A percentile compares a stretch with the other conserved stretches of the same genome.
These are phyloP conservation scores for Indicator maculatus DNA, from an alignment of 2,113 vertebrate species.

Conservation along the genomic window DNA sequence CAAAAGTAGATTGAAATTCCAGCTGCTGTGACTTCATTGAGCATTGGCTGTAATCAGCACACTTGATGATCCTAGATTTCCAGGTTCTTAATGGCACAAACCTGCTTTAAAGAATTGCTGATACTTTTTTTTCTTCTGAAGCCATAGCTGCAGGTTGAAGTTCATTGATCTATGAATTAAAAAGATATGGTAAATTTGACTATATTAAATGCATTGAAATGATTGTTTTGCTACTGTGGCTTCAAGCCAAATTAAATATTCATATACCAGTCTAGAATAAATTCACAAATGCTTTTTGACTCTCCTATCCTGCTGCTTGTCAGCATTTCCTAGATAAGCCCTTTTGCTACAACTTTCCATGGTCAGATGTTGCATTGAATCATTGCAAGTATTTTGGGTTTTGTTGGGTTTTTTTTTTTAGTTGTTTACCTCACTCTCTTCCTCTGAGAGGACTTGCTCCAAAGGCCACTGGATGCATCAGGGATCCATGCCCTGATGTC, in stretches of 20 bases:
- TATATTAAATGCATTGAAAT: conserved; percentile 71
- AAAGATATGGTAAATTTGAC: conserved; percentile 71
- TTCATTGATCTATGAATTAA: conserved; percentile 72
- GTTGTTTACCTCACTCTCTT: conserved; percentile 40
- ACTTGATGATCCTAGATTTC: conserved; percentile 23
- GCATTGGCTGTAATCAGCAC: not conserved
- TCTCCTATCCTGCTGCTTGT: conserved; percentile 72
- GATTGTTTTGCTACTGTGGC: conserved; percentile 72
- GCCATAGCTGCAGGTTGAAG: conserved; percentile 16
- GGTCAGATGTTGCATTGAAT: conserved; percentile 69
- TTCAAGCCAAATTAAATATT: conserved; percentile 76
- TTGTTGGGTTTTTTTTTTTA: conserved; percentile 5
- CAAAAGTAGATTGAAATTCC: not conserved
- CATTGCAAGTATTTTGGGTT: conserved; percentile 9
- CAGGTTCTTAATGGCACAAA: conserved; percentile 52
- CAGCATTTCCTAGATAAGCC: conserved; percentile 72
- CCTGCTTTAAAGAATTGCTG: conserved; percentile 59
- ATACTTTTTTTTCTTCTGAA: conserved; percentile 27
- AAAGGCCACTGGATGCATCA: not conserved
- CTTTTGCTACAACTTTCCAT: conserved; percentile 65
- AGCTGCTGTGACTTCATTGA: not conserved
- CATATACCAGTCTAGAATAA: conserved; percentile 74
- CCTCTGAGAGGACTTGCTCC: not conserved
- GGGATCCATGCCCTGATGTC: not conserved
- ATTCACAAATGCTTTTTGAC: conserved; percentile 75